Evolutionary conservation across 2,888 invertebrate genomes (phyloP).

Genomic region (Cylloceria caligata): DNA sequence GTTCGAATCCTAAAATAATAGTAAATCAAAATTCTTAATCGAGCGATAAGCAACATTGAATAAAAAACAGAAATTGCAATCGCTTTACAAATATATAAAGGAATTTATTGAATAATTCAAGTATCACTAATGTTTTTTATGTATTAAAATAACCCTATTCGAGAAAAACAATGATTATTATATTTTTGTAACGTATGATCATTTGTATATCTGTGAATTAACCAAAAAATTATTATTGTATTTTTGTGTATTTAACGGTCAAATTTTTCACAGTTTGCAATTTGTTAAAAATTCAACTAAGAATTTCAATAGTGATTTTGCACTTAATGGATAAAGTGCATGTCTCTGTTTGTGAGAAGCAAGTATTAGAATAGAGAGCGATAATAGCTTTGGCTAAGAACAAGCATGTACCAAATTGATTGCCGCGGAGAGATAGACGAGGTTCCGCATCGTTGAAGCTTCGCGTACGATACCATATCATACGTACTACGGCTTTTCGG

Average conservation of each 20-base stretch:
- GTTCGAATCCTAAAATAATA: slow-evolving; percentile 83
- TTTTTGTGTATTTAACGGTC: too few species aligned
- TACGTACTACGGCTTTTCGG: slow-evolving; percentile 86
- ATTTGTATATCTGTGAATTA: too few species aligned
- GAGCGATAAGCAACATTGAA: not conserved
- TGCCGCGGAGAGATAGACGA: slow-evolving; percentile 52
- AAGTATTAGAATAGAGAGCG: not conserved
- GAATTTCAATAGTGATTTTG: not conserved
- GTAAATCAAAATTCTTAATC: not conserved
- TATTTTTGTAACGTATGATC: too few species aligned
- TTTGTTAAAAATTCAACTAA: not conserved
- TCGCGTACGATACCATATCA: slow-evolving; percentile 74
- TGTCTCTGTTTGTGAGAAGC: not conserved
- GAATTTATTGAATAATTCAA: not conserved
- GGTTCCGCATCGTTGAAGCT: slow-evolving; percentile 76
- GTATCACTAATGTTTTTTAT: not conserved
- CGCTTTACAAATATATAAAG: not conserved
- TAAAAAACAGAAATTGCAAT: not conserved
- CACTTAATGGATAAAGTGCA: slow-evolving; percentile 9
- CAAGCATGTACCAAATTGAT: slow-evolving; percentile 39
- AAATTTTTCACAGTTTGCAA: not conserved
- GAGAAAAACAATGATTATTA: not conserved
- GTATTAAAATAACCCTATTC: not conserved
- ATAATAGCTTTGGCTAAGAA: not conserved
- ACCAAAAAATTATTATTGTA: too few species aligned